Percentiles rank a stretch among this genome's conserved stretches.
Conservation (phyloP, 2,797 vertebrate genomes). For the Urophycis tenuis region DNA sequence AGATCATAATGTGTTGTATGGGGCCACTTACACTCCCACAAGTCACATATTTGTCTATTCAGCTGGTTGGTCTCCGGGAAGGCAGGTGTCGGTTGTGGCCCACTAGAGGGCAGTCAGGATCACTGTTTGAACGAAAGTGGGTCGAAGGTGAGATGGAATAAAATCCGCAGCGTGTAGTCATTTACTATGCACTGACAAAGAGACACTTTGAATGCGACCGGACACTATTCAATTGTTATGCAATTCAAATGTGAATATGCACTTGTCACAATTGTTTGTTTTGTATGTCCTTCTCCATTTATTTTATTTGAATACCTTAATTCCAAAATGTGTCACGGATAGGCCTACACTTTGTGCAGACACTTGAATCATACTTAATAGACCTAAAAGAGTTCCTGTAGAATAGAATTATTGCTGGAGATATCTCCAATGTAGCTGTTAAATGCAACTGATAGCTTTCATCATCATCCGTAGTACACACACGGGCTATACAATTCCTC, state of each 20-base stretch:
- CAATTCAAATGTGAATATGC: not conserved
- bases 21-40: not conserved
- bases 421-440: not conserved
- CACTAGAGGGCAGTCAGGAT: constrained; percentile 53
- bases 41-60: not conserved
- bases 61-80: not conserved
- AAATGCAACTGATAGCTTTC: not conserved
- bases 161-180: not conserved
- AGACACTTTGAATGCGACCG: not conserved
- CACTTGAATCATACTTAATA: not conserved
- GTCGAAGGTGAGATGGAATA: constrained; percentile 6
- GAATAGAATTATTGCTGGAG: not conserved
- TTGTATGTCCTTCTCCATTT: not conserved
- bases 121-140: constrained; percentile 27
- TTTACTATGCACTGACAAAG: not conserved
- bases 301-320: not conserved
- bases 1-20: constrained; percentile 30
- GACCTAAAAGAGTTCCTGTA: not conserved
- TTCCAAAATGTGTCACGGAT: not conserved
- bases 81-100: constrained; percentile 33
- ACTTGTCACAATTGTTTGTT: not conserved
- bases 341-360: not conserved
- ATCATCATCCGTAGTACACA: not conserved
- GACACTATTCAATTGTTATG: not conserved
- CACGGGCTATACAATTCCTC: no score